Evolutionary conservation across 2,888 invertebrate species (phyloP).

Genomic region (Drosophila histrio): DNA sequence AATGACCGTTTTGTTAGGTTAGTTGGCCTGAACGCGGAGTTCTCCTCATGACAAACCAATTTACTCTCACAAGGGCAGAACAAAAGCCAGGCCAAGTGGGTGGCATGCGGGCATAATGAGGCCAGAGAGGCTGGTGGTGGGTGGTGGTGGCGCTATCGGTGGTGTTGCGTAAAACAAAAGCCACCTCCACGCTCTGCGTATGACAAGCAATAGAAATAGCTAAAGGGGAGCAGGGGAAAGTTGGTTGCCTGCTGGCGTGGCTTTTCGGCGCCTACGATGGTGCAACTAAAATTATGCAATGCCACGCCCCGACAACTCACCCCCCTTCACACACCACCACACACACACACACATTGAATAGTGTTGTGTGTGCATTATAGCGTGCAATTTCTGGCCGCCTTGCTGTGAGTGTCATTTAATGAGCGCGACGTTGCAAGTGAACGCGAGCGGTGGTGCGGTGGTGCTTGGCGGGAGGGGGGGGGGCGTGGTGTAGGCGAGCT

Average conservation of each 20-base stretch:
- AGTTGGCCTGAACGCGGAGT: not conserved
- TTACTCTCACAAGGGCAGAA: constrained; percentile 2
- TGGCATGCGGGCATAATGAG: constrained; percentile 2
- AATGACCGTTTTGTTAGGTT: not conserved
- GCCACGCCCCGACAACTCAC: constrained; percentile 53
- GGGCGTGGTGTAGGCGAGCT: not conserved
- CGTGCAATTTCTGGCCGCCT: constrained; percentile 67
- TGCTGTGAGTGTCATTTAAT: constrained; percentile 79
- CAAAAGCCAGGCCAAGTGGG: not conserved
- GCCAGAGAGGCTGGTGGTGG: not conserved
- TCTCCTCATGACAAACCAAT: constrained; percentile 3
- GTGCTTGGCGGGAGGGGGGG: not conserved
- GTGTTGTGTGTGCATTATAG: constrained; percentile 65
- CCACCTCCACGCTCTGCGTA: constrained; percentile 49
- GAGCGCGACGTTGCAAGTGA: constrained; percentile 61
- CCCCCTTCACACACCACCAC: not conserved
- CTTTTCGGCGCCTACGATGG: constrained; percentile 64
- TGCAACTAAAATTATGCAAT: constrained; percentile 80
- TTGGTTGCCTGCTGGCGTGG: constrained; percentile 51
- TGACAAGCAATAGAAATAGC: constrained; percentile 65
- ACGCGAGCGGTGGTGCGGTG: not conserved
- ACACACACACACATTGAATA: not conserved
- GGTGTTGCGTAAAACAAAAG: constrained; percentile 53
- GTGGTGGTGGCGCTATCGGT: not conserved
- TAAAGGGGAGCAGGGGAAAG: not conserved